These are phyloP conservation scores for Umimayanthus chanpuru DNA, from an alignment of 92 coral and sea anemone genomes.

Conservation along the genomic window DNA sequence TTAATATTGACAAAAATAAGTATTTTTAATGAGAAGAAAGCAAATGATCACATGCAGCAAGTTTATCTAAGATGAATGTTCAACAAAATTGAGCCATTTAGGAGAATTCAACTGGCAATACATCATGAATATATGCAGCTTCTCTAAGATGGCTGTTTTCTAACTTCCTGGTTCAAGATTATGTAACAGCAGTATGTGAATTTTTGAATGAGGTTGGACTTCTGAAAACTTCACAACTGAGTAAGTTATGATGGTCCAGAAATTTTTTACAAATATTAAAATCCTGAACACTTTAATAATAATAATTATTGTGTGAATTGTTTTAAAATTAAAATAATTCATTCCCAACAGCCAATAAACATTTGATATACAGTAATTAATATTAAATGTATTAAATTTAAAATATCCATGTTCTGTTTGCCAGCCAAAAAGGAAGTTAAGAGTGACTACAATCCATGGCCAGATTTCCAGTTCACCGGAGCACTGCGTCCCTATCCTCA, in stretches of 20 bases:
- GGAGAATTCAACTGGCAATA: too few species aligned
- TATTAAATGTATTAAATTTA: not conserved
- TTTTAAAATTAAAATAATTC: not conserved
- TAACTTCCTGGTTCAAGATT: not conserved
- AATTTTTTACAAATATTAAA: not conserved
- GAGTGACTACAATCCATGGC: conserved; percentile 83
- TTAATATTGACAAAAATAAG: too few species aligned
- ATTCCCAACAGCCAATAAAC: not conserved
- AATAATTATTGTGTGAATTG: not conserved
- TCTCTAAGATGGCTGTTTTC: not conserved
- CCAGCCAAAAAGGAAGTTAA: conserved; percentile 31
- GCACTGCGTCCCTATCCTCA: conserved; percentile 81
- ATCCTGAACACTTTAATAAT: not conserved
- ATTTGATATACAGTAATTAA: too few species aligned
- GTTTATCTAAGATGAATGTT: too few species aligned
- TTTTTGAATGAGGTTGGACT: not conserved
- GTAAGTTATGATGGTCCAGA: not conserved
- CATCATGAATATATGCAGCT: too few species aligned
- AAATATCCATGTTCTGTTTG: not conserved
- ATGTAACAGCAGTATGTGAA: not conserved
- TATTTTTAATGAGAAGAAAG: too few species aligned
- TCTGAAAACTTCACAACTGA: not conserved
- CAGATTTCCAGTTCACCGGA: conserved; percentile 87
- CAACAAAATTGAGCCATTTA: too few species aligned
- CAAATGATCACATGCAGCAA: not conserved